phyloP scores from a whole-genome alignment of 92 coral and sea anemone genomes.

The Porites divaricata region DNA sequence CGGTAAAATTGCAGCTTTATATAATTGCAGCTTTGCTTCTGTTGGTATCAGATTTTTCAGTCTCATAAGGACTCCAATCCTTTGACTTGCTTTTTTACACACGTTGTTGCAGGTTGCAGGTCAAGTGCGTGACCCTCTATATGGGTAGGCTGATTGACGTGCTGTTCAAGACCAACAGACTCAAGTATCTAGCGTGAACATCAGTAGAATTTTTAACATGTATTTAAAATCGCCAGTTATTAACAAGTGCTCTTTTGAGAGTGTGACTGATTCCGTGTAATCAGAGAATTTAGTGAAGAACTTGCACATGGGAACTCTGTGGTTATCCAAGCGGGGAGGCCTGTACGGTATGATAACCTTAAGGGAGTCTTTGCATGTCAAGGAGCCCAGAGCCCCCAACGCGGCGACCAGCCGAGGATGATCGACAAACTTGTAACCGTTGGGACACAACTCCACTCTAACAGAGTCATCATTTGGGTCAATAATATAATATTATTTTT shows the following conservation, averaged over 20 bases:
- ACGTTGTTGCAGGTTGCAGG: no score
- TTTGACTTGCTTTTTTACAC: no score
- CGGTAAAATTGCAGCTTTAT: no score
- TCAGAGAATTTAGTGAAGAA: background rate
- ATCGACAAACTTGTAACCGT: background rate
- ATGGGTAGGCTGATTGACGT: slow-evolving; percentile 19
- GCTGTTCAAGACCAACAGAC: slow-evolving; percentile 16
- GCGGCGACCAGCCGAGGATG: background rate
- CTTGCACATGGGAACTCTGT: background rate
- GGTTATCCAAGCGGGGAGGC: background rate
- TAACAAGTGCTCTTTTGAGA: background rate
- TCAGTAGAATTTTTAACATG: background rate
- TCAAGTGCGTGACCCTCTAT: no score
- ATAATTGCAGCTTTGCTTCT: no score
- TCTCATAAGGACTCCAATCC: no score
- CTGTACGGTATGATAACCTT: background rate
- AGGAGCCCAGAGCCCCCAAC: no score
- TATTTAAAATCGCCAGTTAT: background rate
- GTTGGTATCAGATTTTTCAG: no score
- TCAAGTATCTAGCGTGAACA: background rate
- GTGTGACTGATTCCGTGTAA: background rate
- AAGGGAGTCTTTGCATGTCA: background rate
- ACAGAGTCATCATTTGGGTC: no score
- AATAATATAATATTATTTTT: no score
- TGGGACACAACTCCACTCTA: background rate